Conservation (phyloP, 2,113 vertebrate species). For the Kobus ellipsiprymnus region DNA sequence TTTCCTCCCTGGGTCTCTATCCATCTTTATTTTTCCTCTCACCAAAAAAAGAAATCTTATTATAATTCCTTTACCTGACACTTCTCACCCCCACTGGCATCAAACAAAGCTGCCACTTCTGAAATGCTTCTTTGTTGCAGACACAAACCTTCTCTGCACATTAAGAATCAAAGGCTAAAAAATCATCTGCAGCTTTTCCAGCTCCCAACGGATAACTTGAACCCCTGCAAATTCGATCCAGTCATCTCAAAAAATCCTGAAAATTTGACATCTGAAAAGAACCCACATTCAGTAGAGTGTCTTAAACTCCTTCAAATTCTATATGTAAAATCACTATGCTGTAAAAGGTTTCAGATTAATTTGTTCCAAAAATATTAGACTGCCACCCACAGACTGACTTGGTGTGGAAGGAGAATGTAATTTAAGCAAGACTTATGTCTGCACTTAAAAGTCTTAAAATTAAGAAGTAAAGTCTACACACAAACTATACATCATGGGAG, state of each 20-base stretch:
- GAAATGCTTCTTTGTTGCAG: slow-evolving; percentile 29
- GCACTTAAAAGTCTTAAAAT: not conserved
- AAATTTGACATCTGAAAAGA: not conserved
- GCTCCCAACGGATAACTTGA: not conserved
- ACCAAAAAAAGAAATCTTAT: slow-evolving; percentile 53
- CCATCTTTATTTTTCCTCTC: slow-evolving; percentile 37
- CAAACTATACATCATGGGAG: not conserved
- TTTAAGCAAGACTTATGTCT: not conserved
- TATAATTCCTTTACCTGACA: slow-evolving; percentile 54
- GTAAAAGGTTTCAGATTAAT: not conserved
- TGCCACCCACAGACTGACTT: not conserved
- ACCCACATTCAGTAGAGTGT: not conserved
- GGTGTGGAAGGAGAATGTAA: not conserved
- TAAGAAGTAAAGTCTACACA: not conserved
- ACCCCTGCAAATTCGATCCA: not conserved
- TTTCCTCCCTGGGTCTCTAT: slow-evolving; percentile 27
- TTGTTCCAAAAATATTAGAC: slow-evolving; percentile 18
- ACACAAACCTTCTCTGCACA: not conserved
- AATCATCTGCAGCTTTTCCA: not conserved
- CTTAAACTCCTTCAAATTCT: not conserved
- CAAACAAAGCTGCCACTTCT: not conserved
- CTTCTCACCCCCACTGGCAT: not conserved
- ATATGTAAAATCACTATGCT: not conserved
- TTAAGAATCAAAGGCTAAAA: slow-evolving; percentile 17
- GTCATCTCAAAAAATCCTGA: not conserved